Evolutionary conservation across 2,888 invertebrate species (phyloP), one percentile per base, ranked within the genome.

Genomic region (Notocelia uddmanniana): DNA sequence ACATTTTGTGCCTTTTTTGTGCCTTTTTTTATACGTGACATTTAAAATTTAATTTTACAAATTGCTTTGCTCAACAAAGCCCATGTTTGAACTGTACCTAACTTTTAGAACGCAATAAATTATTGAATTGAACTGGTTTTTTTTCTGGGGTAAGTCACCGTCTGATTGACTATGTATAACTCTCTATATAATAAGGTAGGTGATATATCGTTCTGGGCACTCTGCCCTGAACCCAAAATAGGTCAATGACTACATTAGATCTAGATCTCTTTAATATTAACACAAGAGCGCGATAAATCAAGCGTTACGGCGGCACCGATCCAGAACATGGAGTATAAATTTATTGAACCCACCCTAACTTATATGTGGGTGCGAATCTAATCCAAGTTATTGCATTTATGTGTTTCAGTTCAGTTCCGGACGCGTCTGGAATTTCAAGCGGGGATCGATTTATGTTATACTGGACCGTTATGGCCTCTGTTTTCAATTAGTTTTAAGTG

Each of bases 361-460:
- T 78, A 76, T 78, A 74, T 73, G 74, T 57, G 74, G 76, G 74
- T 72, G 74, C 66, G 69, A 72, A 75, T 75, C 78, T 85, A 84
- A 85, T 83, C 82, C 81, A 78, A 83, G 83, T 84, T 85, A 85
- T 84, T 80, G 82, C 82, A 80, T 81, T 79, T 82, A 82, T 77
- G 75, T 77, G 76, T 74, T 77, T 63, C 74, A 74, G 71, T 75
- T 54, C 68, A 75, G 74, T 72, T 73, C 11, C 67, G 67, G 31
- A 75, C 75, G 75, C 34, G 60, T 19, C 31, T 58, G 31, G 75
- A 75, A 76, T 75, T 71, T 69, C 68, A 75, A 76, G 62, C 59
- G 72, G 19, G 52, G 55, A 75, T 76, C 75, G 73, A 76, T 71
- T 75, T 74, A 74, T 68, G 72, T 72, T 60, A 72, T 50, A 50